A percentile compares a stretch with the other conserved stretches of the same genome.
Conservation (phyloP, 2,797 vertebrate species). For the Microcaecilia unicolor region DNA sequence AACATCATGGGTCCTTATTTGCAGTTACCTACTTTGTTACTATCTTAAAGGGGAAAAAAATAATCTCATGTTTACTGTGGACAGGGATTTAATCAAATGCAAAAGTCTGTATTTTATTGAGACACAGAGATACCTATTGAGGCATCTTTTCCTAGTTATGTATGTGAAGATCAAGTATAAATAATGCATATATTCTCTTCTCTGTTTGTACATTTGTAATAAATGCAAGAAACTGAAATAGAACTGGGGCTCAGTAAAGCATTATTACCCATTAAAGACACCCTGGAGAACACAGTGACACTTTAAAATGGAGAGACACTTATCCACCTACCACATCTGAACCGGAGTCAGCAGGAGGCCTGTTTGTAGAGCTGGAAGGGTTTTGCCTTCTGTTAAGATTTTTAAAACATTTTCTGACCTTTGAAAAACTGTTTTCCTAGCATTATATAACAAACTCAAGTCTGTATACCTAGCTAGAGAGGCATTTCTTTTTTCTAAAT, state of each 20-base stretch:
- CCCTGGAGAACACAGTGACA: conserved; percentile 16
- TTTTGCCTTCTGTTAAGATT: conserved; percentile 2
- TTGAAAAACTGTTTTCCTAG: conserved; percentile 12
- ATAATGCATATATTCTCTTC: conserved; percentile 18
- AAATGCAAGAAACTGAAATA: conserved; percentile 4
- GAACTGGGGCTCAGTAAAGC: conserved; percentile 12
- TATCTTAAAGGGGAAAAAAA: no score
- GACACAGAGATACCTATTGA: no score
- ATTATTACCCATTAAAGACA: conserved; percentile 13
- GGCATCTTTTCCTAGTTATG: background rate
- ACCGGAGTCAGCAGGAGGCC: background rate
- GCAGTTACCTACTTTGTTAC: no score
- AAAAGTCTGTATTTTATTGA: conserved; percentile 1
- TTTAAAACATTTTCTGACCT: conserved; percentile 35
- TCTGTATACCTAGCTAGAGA: no score
- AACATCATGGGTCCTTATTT: no score
- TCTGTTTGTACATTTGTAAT: conserved; percentile 12
- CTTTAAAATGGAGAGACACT: conserved; percentile 9
- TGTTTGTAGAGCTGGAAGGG: conserved; percentile 10
- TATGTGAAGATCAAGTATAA: conserved; percentile 7
- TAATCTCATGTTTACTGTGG: no score
- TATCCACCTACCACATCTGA: conserved; percentile 7
- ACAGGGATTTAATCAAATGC: conserved; percentile 12
- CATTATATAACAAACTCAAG: no score
- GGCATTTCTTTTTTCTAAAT: no score